These are phyloP conservation scores for Mormyrus lacerda DNA, from an alignment of 2,113 vertebrate genomes.

Conservation along the genomic window DNA sequence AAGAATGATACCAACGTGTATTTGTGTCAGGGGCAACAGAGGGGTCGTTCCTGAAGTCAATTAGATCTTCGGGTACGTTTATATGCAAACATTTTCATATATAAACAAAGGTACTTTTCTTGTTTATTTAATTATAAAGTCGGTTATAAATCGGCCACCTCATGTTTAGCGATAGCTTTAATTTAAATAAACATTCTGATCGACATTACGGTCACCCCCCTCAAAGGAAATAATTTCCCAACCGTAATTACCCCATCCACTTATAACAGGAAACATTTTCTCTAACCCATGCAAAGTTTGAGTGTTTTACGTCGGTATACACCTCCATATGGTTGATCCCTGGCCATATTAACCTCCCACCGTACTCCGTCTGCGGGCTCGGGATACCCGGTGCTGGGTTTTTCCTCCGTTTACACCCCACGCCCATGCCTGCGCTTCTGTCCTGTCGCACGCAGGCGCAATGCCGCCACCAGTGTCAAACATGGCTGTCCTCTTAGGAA, in stretches of 20 bases:
- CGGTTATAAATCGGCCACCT: neutral
- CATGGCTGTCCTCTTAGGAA: constrained; percentile 81
- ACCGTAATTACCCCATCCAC: neutral
- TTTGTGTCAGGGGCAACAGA: neutral
- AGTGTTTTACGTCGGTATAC: neutral
- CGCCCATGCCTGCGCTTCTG: constrained; percentile 47
- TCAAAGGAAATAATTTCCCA: neutral
- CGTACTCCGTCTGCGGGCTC: neutral
- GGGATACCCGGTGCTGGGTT: neutral
- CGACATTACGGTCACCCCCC: neutral
- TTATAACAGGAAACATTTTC: constrained; percentile 3
- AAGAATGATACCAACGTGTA: neutral
- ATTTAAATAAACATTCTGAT: neutral
- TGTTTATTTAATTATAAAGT: neutral
- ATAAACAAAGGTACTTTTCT: neutral
- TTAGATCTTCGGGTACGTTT: neutral
- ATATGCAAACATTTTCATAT: neutral
- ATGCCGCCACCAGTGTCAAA: constrained; percentile 71
- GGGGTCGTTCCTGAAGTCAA: neutral
- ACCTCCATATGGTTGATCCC: neutral
- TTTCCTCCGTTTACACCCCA: constrained; percentile 57
- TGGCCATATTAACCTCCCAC: neutral
- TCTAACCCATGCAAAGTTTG: neutral
- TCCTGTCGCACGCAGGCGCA: constrained; percentile 73
- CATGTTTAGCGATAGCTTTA: neutral